Percentiles rank a stretch among this genome's conserved stretches.
Conservation (phyloP, 2,888 invertebrate genomes). For the Ganaspis brasiliensis region DNA sequence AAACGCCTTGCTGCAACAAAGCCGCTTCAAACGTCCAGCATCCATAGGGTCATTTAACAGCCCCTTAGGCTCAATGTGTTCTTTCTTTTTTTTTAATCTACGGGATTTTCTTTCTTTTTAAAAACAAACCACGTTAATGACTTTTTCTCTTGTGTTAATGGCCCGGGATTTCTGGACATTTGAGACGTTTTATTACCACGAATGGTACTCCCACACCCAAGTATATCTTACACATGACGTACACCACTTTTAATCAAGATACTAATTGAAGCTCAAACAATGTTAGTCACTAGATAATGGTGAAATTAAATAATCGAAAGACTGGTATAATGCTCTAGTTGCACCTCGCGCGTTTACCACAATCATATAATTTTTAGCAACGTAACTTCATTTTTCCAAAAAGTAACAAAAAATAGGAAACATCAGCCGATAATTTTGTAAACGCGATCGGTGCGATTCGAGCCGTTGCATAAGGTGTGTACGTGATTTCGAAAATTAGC, state of each 20-base stretch:
- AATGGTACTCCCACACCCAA: conserved; percentile 79
- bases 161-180: conserved; percentile 61
- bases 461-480: conserved; percentile 55
- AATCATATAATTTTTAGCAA: conserved; percentile 28
- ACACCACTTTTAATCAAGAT: conserved; percentile 80
- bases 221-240: conserved; percentile 81
- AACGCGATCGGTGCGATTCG: conserved; percentile 52
- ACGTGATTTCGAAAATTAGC: conserved; percentile 52
- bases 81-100: no score
- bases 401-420: conserved; percentile 3
- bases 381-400: no score
- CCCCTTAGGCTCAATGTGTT: no score
- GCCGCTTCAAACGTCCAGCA: conserved; percentile 27
- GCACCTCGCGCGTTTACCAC: conserved; percentile 66
- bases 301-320: conserved; percentile 78
- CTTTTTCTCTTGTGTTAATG: no score
- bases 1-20: conserved; percentile 36
- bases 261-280: conserved; percentile 81
- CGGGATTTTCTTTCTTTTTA: no score
- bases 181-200: conserved; percentile 63
- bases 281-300: conserved; percentile 81
- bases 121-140: no score
- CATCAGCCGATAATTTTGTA: no score
- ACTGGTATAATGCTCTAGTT: conserved; percentile 74
- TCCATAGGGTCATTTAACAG: no score